A percentile compares a stretch with the other conserved stretches of the same genome.
These are phyloP conservation scores for Antedon mediterranea DNA, from an alignment of 53 echinoderm and acorn worm species.

Conservation along the genomic window DNA sequence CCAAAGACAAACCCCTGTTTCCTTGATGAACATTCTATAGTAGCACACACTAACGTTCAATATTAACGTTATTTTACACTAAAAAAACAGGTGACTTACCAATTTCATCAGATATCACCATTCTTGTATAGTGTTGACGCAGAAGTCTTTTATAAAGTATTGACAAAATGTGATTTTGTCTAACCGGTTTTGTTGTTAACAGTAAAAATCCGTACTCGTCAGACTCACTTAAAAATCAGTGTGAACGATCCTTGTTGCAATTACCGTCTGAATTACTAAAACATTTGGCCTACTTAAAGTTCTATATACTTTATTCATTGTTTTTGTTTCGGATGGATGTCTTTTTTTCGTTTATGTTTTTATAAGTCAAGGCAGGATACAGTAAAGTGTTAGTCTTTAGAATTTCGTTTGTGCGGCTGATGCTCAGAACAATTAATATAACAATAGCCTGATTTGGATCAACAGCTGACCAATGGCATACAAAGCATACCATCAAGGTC, in stretches of 20 bases:
- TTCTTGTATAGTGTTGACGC: no score
- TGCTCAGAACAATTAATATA: not conserved
- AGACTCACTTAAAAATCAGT: no score
- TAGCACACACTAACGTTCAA: no score
- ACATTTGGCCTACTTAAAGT: not conserved
- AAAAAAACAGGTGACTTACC: no score
- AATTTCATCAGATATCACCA: no score
- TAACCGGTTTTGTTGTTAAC: no score
- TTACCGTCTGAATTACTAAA: not conserved
- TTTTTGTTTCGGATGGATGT: not conserved
- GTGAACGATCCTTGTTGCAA: not conserved
- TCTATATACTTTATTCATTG: not conserved
- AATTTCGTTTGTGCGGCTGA: not conserved
- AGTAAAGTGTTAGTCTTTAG: not conserved
- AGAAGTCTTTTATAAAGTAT: no score
- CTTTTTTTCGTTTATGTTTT: not conserved
- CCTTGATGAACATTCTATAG: no score
- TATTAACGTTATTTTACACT: no score
- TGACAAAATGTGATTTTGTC: no score
- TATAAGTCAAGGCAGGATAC: not conserved
- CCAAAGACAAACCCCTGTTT: no score
- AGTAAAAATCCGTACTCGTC: no score
- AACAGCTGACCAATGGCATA: not conserved
- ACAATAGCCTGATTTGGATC: not conserved
- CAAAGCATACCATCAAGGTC: not conserved